A percentile compares a stretch with the other conserved stretches of the same genome.
Conservation (phyloP, 1,140 invertebrate genomes). For the Zaprionus africanus region DNA sequence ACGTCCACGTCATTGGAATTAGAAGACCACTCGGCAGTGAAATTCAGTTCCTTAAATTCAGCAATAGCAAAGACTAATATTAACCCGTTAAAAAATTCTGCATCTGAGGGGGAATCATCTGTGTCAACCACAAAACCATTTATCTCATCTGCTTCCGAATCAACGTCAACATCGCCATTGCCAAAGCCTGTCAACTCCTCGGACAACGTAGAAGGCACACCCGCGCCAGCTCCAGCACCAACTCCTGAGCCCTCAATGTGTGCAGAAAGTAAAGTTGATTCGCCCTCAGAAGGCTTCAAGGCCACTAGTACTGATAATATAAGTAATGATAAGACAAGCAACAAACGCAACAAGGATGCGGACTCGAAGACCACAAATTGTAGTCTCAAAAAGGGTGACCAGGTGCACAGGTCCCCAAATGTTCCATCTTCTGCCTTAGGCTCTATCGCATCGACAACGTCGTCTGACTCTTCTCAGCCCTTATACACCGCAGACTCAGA, state of each 20-base stretch:
- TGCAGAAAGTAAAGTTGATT: constrained; percentile 15
- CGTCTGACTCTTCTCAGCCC: constrained; percentile 18
- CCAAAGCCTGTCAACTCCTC: constrained; percentile 73
- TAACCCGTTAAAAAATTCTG: constrained; percentile 42
- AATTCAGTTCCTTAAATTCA: constrained; percentile 77
- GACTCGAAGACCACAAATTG: background rate
- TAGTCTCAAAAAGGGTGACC: background rate
- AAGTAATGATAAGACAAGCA: constrained; percentile 73
- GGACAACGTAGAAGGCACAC: constrained; percentile 38
- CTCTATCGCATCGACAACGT: background rate
- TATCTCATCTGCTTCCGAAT: constrained; percentile 45
- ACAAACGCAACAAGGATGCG: constrained; percentile 30
- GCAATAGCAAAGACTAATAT: constrained; percentile 75
- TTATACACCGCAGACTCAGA: constrained; percentile 34
- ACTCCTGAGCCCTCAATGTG: background rate
- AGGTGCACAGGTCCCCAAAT: background rate
- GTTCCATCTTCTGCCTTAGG: background rate
- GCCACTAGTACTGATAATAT: constrained; percentile 83
- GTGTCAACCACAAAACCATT: constrained; percentile 31
- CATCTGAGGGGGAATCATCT: background rate
- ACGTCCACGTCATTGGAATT: constrained; percentile 37
- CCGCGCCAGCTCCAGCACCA: background rate
- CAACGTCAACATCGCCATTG: constrained; percentile 12
- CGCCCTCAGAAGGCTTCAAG: constrained; percentile 79
- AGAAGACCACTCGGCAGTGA: constrained; percentile 52